These are phyloP conservation scores for Agelastica alni DNA, from an alignment of 2,888 invertebrate genomes.

Conservation along the genomic window DNA sequence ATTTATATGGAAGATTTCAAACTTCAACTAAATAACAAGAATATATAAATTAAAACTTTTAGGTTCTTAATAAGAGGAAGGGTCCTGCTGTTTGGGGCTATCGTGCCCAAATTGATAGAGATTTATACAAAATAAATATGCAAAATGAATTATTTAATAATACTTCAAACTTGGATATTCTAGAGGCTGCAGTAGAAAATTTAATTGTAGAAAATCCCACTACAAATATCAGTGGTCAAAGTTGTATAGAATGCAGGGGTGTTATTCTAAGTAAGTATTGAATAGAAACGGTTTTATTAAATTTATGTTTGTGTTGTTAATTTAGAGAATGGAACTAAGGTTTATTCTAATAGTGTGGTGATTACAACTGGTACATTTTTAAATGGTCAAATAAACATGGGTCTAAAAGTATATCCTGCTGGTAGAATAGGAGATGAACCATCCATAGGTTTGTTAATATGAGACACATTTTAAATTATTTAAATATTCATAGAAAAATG, in stretches of 20 bases:
- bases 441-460: constrained; percentile 67
- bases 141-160: constrained; percentile 69
- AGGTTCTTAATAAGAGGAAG: constrained; percentile 76
- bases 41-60: no score
- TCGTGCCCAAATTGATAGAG: constrained; percentile 85
- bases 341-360: constrained; percentile 69
- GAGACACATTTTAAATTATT: no score
- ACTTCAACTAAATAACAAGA: no score
- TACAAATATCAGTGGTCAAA: constrained; percentile 35
- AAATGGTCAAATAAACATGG: constrained; percentile 82
- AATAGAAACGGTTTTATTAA: background rate
- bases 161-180: constrained; percentile 69
- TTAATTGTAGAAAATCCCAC: constrained; percentile 62
- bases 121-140: constrained; percentile 75
- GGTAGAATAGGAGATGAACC: constrained; percentile 82
- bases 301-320: background rate
- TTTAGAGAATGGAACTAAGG: constrained; percentile 63
- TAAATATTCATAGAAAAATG: no score
- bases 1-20: no score
- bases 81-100: constrained; percentile 91
- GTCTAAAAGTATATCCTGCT: constrained; percentile 73
- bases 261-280: constrained; percentile 58
- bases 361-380: constrained; percentile 90
- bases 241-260: constrained; percentile 56
- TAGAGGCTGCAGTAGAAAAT: constrained; percentile 79